Evolutionary conservation across 2,113 vertebrate genomes (phyloP).

Genomic region (Eretmochelys imbricata): DNA sequence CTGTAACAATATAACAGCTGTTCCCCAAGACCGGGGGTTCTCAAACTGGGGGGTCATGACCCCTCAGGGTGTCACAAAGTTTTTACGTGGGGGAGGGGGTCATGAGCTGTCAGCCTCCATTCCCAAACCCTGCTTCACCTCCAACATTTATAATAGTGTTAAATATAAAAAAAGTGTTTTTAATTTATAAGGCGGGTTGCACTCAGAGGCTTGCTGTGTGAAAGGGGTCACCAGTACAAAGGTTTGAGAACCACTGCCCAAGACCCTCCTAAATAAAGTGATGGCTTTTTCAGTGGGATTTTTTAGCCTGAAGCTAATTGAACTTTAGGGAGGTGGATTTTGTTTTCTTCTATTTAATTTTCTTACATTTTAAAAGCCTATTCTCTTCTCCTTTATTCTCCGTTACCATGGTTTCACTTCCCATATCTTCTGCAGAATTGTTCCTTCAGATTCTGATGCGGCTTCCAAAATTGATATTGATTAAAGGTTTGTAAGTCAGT

Average conservation of each 20-base stretch:
- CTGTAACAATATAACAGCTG: background rate
- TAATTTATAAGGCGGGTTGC: no score
- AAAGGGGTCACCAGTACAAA: no score
- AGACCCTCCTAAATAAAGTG: background rate
- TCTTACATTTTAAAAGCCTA: background rate
- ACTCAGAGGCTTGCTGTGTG: no score
- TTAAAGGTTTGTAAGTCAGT: background rate
- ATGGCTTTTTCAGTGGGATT: background rate
- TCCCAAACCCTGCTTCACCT: no score
- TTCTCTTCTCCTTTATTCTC: background rate
- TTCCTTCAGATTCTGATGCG: background rate
- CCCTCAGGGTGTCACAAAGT: no score
- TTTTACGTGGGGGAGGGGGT: no score
- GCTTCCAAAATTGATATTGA: accelerated
- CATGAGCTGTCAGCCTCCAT: no score
- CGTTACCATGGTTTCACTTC: background rate
- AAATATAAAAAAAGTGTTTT: no score
- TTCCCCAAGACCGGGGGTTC: background rate
- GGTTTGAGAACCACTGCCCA: background rate
- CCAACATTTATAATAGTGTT: no score
- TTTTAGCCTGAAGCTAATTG: background rate
- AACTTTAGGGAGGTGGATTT: background rate
- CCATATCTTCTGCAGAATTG: background rate
- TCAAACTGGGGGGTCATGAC: no score
- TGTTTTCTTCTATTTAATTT: background rate